Evolutionary conservation across 2,797 vertebrate species (phyloP), one percentile per base, ranked within the genome.

Genomic region (Atherinosoma microstoma): DNA sequence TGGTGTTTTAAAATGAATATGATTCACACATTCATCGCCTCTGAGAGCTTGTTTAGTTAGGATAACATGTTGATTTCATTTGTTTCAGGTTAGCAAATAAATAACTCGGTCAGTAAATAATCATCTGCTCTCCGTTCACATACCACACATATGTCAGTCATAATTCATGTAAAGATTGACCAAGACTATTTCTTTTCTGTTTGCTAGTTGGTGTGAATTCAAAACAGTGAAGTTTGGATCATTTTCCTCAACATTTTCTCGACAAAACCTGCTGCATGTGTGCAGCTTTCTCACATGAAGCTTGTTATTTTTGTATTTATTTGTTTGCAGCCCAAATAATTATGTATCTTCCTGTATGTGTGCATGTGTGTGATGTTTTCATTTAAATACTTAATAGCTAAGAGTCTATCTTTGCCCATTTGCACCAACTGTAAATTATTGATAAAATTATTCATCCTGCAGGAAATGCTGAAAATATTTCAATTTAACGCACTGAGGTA

Each of bases 401-500:
- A 9, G 62, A 27, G 3, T 64, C 36, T 69, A 47, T 49, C 35
- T 22, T 45, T 59, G 32, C 8, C 29, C 34, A 18, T 61, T 58
- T 10, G n/a, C 38, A 38, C 58, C 58, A 59, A 16, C 59, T 47
- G n/a, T 11, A 69, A 51, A 29, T 42, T 15, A 76, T 45, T 60
- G 49, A 40, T 58, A 47, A 58, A 34, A 8, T 18, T 12, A 58
- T 73, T 20, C 56, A 40, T 24, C 36, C 69, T 6, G 22, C 15
- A 58, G 70, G 49, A 85, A 75, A 77, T 16, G 58, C 76, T 78
- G 75, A 76, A 68, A 77, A 71, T 36, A 45, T 10, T 16, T 79
- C 70, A 53, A 22, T 60, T 67, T 27, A 61, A 71, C 75, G 29
- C 38, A 76, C 40, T 62, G 49, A 56, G 67, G 53, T 58, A 79